Evolutionary conservation across 1,140 invertebrate species (phyloP), one percentile per base, ranked within the genome.

Genomic region (Zophobas morio): DNA sequence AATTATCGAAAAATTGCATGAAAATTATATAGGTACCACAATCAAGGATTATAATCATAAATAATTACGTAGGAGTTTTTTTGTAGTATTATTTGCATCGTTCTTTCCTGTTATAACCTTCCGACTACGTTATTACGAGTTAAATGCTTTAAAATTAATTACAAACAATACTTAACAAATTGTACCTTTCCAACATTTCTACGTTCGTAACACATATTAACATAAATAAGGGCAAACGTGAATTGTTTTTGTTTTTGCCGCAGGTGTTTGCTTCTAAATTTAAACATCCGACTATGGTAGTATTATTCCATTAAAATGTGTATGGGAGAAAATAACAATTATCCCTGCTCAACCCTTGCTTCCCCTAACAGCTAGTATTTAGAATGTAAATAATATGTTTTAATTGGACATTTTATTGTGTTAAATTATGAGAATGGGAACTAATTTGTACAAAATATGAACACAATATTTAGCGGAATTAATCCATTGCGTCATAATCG

Each of bases 1-100:
- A 66, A 66, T 63, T 37, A 63, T 63, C 57, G 57, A 63, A 63
- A 63, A 63, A 63, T 66, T 66, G 39, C 54, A 57, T 57, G 54
- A 57, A 57, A 57, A 57, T 57, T 57, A 57, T 57, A 57, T 35
- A 57, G 54, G 54, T 33, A 66, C 36, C 2, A 39, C 6, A 2
- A 51, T 20, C 60, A 66, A 66, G 39, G 39, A 66, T 66, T 66
- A 40, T 66, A 66, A 66, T 66, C 60, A 66, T 32, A 42, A 40
- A 66, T 42, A 66, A 66, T 66, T 66, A 42, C 60, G 8, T 51
- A 51, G n/a, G 36, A 37, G n/a, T 63, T 63, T 63, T 39, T 39
- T 20, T 5, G 20, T 2, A 2, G n/a, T 5, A 51, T 51, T 51
- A 51, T 51, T 51, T 57, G 54, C 54, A 36, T 57, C 54, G 20